Base-by-base conservation (phyloP, 2,888 invertebrate genomes). In the Agrilus cyanescens region DNA sequence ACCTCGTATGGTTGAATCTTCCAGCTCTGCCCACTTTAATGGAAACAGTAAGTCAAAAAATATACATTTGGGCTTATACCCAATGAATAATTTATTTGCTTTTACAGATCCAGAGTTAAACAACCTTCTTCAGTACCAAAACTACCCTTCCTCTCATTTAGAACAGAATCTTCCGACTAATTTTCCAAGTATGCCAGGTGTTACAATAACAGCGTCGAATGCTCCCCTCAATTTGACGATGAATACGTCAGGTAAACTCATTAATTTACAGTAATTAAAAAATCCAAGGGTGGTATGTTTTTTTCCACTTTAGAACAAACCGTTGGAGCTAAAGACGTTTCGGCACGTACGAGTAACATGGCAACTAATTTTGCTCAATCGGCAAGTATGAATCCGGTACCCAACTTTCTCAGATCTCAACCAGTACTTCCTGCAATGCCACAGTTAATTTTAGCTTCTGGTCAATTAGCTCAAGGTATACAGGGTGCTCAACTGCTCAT, bases 401-500 rank as follows among this genome's bases (percentile, higher is more conserved):
- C 60, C 48, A 74, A 74, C 52, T 72, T 78, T 67, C 74, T 70
- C 46, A 65, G 68, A 45, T 68, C 70, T 46, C 72, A 72, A 40
- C 73, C 73, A 61, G 25, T 25, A 38, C 74, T 82, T 41, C 80
- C 80, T 46, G 78, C 81, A 42, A 87, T 91, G 83, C 91, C 91
- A 46, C 91, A 91, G 70, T 80, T 91, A 57, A 87, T 91, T 62
- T 74, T 91, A 54, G 89, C 90, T 47, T 89, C 89, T 45, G 90
- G 91, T 41, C 90, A 91, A 68, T 77, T 91, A 60, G 85, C 89
- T 46, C 90, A 90, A 66, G 90, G 90, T 53, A 89, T 91, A 55
- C 91, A 91, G 68, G 90, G 90, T 12, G 90, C 91, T 37, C 94
- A 94, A 63, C 76, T 95, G 44, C 80, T 94, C 57, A 94, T 95